A percentile compares a stretch with the other conserved stretches of the same genome.
phyloP scores from a whole-genome alignment of 2,113 vertebrate genomes.

The Nicator chloris region DNA sequence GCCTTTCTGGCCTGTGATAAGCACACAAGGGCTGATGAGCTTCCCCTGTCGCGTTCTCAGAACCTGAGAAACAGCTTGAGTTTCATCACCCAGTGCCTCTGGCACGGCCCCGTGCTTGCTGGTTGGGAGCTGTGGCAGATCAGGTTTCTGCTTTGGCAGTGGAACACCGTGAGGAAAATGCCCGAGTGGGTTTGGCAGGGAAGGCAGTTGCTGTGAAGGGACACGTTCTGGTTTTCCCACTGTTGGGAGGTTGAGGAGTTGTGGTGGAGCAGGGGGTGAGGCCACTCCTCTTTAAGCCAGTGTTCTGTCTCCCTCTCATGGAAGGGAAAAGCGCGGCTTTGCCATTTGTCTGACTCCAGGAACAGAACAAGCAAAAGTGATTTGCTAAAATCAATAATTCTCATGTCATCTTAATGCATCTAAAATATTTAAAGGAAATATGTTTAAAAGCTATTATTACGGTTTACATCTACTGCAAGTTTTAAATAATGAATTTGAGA shows the following conservation, averaged over 20 bases:
- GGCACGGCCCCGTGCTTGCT: not conserved
- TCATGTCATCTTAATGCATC: constrained; percentile 62
- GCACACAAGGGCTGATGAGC: not conserved
- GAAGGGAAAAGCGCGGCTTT: constrained; percentile 1
- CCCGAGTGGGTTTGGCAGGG: not conserved
- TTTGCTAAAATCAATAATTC: constrained; percentile 69
- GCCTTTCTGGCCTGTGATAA: not conserved
- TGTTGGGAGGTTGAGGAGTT: not conserved
- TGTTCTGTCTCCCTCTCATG: constrained; percentile 64
- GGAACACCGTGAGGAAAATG: not conserved
- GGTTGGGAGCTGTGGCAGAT: not conserved
- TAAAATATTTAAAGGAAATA: constrained; percentile 68
- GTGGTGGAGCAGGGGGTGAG: not conserved
- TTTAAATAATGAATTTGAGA: constrained; percentile 72
- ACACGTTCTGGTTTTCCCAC: not conserved
- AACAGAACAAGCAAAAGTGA: constrained; percentile 8
- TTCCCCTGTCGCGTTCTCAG: not conserved
- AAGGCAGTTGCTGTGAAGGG: not conserved
- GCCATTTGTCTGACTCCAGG: not conserved
- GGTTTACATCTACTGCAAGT: constrained; percentile 53
- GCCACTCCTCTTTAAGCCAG: not conserved
- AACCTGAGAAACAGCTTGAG: constrained; percentile 30
- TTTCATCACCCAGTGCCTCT: not conserved
- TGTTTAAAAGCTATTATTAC: constrained; percentile 68
- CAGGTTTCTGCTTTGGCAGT: not conserved